Conservation (phyloP, 2,797 vertebrate genomes). For the Syngnathus acus region DNA sequence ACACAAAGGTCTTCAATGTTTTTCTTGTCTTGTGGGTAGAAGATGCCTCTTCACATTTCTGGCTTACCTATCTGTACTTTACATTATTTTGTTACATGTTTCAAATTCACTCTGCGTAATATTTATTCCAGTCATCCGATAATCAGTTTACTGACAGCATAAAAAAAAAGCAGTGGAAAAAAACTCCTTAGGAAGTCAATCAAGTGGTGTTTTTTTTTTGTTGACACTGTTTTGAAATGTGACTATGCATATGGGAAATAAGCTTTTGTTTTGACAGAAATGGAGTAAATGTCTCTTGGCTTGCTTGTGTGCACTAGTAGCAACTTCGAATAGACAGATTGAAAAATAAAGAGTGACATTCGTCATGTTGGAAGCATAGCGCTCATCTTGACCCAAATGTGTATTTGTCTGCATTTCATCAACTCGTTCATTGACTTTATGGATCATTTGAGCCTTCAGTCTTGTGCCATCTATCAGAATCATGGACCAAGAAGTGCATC, state of each 20-base stretch:
- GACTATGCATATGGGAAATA: slow-evolving; percentile 21
- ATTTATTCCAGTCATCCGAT: neutral
- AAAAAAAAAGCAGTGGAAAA: neutral
- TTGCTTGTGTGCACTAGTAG: slow-evolving; percentile 15
- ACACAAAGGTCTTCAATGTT: slow-evolving; percentile 40
- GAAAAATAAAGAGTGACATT: slow-evolving; percentile 30
- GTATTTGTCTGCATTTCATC: slow-evolving; percentile 8
- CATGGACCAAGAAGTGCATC: neutral
- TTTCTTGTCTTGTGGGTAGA: slow-evolving; percentile 4
- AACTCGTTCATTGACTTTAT: neutral
- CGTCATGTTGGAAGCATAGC: slow-evolving; percentile 27
- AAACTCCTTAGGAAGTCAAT: neutral
- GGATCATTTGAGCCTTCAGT: slow-evolving; percentile 2
- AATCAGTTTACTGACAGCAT: neutral
- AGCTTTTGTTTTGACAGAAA: slow-evolving; percentile 42
- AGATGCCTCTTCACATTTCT: slow-evolving; percentile 19
- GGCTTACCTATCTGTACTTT: neutral
- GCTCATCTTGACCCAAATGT: slow-evolving; percentile 26
- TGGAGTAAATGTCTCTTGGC: slow-evolving; percentile 18
- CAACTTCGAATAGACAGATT: slow-evolving; percentile 9
- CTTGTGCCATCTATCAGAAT: neutral
- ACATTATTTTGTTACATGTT: neutral
- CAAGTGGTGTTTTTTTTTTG: neutral
- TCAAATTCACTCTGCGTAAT: neutral
- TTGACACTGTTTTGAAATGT: slow-evolving; percentile 7